These are phyloP conservation scores for Loxodonta africana DNA, from an alignment of 2,113 vertebrate species.

Conservation along the genomic window DNA sequence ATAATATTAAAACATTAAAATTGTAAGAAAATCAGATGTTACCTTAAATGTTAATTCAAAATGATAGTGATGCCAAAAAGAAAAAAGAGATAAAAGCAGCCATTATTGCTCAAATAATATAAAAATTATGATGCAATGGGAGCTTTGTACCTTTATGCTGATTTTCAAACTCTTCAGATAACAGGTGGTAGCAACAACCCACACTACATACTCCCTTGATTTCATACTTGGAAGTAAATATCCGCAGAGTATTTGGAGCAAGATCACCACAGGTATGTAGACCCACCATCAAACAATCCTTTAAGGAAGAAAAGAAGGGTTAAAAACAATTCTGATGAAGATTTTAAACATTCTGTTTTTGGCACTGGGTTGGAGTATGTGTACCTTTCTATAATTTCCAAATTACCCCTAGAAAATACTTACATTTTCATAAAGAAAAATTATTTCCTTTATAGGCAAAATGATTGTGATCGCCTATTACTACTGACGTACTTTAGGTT, in stretches of 20 bases:
- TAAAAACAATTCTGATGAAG: neutral
- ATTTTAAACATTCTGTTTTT: conserved; percentile 8
- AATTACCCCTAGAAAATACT: conserved; percentile 14
- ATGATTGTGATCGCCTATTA: neutral
- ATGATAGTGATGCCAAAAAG: neutral
- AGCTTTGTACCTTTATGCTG: conserved; percentile 86
- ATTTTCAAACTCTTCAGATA: conserved; percentile 96
- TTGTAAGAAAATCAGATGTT: neutral
- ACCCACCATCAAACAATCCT: conserved; percentile 96
- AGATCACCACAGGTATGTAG: conserved; percentile 98
- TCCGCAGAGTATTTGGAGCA: conserved; percentile 92
- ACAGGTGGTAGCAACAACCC: conserved; percentile 97
- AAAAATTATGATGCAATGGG: conserved; percentile 51
- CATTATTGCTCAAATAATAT: conserved; percentile 61
- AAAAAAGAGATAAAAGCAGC: conserved; percentile 20
- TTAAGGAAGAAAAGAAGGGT: neutral
- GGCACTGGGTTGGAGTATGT: neutral
- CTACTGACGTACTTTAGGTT: neutral
- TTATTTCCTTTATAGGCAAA: conserved; percentile 49
- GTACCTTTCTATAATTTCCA: neutral
- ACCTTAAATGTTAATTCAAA: conserved; percentile 40
- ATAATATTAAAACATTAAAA: neutral
- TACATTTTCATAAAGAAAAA: conserved; percentile 40
- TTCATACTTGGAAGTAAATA: conserved; percentile 94
- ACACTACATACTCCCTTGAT: conserved; percentile 96